A percentile compares a stretch with the other conserved stretches of the same genome.
Conservation (phyloP, 2,113 vertebrate genomes). For the Oceanites oceanicus region DNA sequence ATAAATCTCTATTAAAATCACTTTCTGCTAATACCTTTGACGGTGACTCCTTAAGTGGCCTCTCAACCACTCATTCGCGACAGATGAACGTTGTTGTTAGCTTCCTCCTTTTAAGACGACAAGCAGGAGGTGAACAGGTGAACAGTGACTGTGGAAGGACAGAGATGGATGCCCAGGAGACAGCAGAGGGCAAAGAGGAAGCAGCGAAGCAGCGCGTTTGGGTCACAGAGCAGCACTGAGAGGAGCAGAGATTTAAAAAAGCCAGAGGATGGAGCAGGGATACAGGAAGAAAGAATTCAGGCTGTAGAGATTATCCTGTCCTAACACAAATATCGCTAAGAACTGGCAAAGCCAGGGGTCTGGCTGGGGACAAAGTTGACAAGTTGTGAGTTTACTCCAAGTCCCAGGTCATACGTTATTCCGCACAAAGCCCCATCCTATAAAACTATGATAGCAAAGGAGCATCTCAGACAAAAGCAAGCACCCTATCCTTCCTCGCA, state of each 20-base stretch:
- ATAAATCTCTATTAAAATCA: too few species aligned
- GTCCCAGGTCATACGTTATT: fast-evolving
- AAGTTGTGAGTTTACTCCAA: neutral
- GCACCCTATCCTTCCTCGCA: neutral
- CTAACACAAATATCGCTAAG: neutral
- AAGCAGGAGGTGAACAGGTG: neutral
- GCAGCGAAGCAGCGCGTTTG: neutral
- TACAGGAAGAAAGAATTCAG: neutral
- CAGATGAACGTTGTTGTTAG: neutral
- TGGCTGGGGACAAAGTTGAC: too few species aligned
- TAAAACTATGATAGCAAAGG: neutral
- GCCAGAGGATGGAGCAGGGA: neutral
- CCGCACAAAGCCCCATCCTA: neutral
- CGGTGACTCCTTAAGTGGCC: too few species aligned
- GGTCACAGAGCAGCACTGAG: neutral
- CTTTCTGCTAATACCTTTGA: too few species aligned
- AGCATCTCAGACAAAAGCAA: neutral
- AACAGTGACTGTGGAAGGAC: neutral
- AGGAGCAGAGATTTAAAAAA: neutral
- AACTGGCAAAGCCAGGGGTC: neutral
- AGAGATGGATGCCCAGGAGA: neutral
- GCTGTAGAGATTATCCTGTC: neutral
- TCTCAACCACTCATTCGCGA: too few species aligned
- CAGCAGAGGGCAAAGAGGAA: neutral
- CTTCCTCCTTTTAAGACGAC: neutral